Evolutionary conservation across 2,113 vertebrate genomes (phyloP), one percentile per base, ranked within the genome.

Genomic region (Misgurnus mizolepis): DNA sequence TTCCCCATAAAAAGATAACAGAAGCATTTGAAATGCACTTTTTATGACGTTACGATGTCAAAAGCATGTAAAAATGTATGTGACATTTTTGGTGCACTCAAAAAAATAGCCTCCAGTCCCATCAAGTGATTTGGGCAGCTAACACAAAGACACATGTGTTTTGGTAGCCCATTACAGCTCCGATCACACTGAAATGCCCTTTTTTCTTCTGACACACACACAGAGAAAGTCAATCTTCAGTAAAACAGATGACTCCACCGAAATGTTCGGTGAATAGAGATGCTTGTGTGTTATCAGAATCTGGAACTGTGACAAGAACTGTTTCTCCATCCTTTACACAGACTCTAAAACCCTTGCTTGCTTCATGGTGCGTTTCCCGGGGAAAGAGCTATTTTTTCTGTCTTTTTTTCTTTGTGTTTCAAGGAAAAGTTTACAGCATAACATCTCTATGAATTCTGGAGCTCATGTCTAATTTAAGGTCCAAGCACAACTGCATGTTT

Each of bases 211-310:
- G 53, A 73, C 76, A 85, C 68, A 79, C 80, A 77, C 18, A 68
- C 67, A 70, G 14, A 75, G 34, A 76, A 77, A 80, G 84, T 56
- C 80, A 55, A 74, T 72, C 79, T 79, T 71, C 74, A 76, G 49
- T 81, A 75, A 80, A 84, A 82, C 80, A 76, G 76, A 86, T 84
- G 83, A 81, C 66, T 66, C 82, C 83, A 81, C 79, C 72, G 83
- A 81, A 78, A 70, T 77, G 65, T 69, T 67, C 41, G 7, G 17
- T 85, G 85, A 86, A 86, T 79, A 77, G 83, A 86, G 53, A 58
- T 56, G 78, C 70, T 78, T 82, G 83, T 84, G 76, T 56, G 74
- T 78, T 85, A 81, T 83, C 74, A 80, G 58, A 72, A 75, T 72
- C 80, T 78, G 80, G 80, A 84, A 70, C 68, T 72, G 64, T 61